Base-by-base conservation (phyloP, 1,140 invertebrate species). In the Zaprionus kolodkinae region DNA sequence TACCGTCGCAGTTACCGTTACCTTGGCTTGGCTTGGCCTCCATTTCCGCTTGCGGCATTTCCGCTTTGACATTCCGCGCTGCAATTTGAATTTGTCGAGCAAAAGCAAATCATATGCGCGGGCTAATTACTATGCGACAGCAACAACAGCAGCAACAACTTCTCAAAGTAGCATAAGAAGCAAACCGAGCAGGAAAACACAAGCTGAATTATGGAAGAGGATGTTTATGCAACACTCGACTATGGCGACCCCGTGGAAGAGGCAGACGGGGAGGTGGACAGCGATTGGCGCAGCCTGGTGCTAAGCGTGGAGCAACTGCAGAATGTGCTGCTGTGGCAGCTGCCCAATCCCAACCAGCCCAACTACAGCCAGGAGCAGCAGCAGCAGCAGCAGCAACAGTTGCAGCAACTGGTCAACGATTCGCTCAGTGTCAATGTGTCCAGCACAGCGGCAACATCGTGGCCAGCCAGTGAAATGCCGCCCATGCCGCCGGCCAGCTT, bases 191-290 rank as follows among this genome's bases (percentile, higher is more conserved):
- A 21, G 21, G 21, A 21, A 21, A 21, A 21, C 2, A 6, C 6
- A 54, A 33, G 70, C 36, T 52, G 52, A 54, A 76, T 64, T 68
- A 89, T 89, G 85, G 85, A 89, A 70, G 85, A 90, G 79, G 85
- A 89, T 89, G 85, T 89, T 33, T 89, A 89, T 85, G 81, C 85
- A 68, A 72, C 76, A 54, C 54, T 88, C 38, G 73, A 83, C 67
- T 90, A 86, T 70, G 81, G 74, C 57, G 67, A 30, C 7, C 66
- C 48, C 2, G 65, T n/a, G 27, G 57, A 45, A 17, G 71, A 78
- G 10, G 68, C 17, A 1, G 71, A 66, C 12, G 54, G 21, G 3
- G 67, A 65, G 43, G 68, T 60, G 2, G 68, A 30, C 27, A 61
- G 50, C 12, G 33, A 30, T 30, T 84, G 84, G 77, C 73, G 35